These are phyloP conservation scores for Abscondita cerata DNA, from an alignment of 2,888 invertebrate genomes.

Conservation along the genomic window DNA sequence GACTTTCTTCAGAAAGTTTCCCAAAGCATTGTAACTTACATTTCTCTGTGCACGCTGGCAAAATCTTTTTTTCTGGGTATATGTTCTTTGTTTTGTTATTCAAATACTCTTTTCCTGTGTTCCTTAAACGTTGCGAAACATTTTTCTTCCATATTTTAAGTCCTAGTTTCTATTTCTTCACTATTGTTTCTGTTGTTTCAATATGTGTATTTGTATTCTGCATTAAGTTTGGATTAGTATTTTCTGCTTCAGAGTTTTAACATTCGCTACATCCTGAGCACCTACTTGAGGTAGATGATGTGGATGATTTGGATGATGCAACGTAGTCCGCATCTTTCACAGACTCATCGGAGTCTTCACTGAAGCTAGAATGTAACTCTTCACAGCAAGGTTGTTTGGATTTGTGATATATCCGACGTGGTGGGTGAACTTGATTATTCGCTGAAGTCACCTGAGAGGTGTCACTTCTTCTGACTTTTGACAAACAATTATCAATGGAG, in stretches of 20 bases:
- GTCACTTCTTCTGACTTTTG: not conserved
- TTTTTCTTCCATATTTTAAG: not conserved
- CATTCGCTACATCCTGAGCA: too few species aligned
- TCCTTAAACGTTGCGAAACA: not conserved
- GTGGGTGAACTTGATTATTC: not conserved
- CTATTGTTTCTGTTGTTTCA: not conserved
- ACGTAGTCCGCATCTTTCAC: too few species aligned
- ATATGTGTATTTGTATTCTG: not conserved
- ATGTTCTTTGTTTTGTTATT: not conserved
- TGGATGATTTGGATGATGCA: too few species aligned
- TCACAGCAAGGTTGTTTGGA: not conserved
- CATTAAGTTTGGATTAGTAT: not conserved
- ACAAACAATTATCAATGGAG: not conserved
- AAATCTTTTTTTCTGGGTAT: too few species aligned
- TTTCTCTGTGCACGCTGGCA: too few species aligned
- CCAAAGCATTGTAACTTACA: too few species aligned
- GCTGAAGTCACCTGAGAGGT: too few species aligned
- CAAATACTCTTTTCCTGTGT: constrained; percentile 26
- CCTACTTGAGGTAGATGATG: too few species aligned
- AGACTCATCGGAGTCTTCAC: not conserved
- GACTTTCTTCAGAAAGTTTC: too few species aligned
- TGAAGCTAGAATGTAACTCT: not conserved
- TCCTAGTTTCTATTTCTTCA: not conserved
- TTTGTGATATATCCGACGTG: not conserved
- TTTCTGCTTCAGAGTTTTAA: not conserved